Evolutionary conservation across 2,797 vertebrate genomes (phyloP).

Genomic region (Sternarchorhynchus goeldii): DNA sequence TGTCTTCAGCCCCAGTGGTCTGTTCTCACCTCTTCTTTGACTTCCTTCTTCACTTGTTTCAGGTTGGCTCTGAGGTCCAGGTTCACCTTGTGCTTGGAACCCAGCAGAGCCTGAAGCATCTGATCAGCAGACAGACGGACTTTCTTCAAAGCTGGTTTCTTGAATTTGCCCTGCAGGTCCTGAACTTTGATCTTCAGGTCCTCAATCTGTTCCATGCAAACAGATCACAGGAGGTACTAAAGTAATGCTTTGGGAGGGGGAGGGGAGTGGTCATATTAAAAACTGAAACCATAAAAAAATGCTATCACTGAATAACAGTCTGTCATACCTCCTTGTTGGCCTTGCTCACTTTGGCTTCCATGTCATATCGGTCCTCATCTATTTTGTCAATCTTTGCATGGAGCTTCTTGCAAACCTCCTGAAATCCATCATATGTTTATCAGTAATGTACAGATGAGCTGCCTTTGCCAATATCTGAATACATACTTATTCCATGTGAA

Average conservation of each 20-base stretch:
- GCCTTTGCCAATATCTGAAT: too few species aligned
- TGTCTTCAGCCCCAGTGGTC: neutral
- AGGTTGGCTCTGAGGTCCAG: constrained; percentile 61
- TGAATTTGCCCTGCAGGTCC: constrained; percentile 64
- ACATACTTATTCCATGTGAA: too few species aligned
- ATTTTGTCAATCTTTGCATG: constrained; percentile 79
- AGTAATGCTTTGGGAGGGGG: too few species aligned
- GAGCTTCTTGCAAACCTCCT: constrained; percentile 83
- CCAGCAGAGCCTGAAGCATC: constrained; percentile 61
- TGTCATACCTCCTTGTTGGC: constrained; percentile 78
- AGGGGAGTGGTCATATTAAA: too few species aligned
- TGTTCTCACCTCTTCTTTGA: constrained; percentile 51
- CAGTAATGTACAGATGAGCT: neutral
- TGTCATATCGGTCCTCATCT: constrained; percentile 86
- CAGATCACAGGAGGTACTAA: neutral
- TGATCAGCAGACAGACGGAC: constrained; percentile 61
- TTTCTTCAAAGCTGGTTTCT: constrained; percentile 58
- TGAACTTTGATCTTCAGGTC: constrained; percentile 57
- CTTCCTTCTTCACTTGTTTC: constrained; percentile 64
- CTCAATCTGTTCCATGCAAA: constrained; percentile 48
- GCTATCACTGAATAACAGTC: neutral
- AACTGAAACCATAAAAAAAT: neutral
- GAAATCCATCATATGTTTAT: constrained; percentile 5
- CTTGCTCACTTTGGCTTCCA: constrained; percentile 79
- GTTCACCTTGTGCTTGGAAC: constrained; percentile 59